Base-by-base conservation (phyloP, 2,888 invertebrate genomes). In the Hofmannophila pseudospretella region DNA sequence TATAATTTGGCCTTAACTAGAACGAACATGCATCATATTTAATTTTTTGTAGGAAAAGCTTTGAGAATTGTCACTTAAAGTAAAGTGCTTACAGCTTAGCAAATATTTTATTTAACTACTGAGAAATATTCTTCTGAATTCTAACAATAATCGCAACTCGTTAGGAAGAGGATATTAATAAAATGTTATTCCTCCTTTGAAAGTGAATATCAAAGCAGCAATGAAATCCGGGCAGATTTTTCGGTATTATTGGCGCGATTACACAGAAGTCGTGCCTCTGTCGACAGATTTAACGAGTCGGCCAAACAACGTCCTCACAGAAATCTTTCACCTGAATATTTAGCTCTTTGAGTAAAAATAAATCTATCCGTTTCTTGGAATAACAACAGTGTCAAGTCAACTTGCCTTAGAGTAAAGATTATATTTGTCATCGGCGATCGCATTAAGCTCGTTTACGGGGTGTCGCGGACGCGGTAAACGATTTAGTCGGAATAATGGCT, bases 251-350 rank as follows among this genome's bases (percentile, higher is more conserved):
- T 69, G 72, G 14, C 91, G 91, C 34, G 92, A 90, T 77, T 78
- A 78, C 65, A 71, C 61, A 65, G 75, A 68, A 70, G 66, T 60
- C 60, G 63, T 54, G 49, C 34, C 51, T 42, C 58, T 39, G 82
- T 50, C 67, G 84, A 85, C 70, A 79, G 82, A 84, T 82, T 75
- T 81, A 82, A 77, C 67, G 80, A 67, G 67, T 51, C 65, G 52
- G 52, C 66, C 67, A 74, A 77, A 78, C 79, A 78, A 70, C 77
- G 63, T 67, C 60, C 67, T 74, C 77, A 73, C 73, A 72, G 81
- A 81, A 66, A 81, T 84, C 80, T 82, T 79, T 81, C 84, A 85
- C 85, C 84, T 84, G 84, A 82, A 74, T 80, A 80, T 82, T 84
- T 79, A 82, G 81, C 73, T 77, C 79, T 81, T 82, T 76, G 80